Base-by-base conservation (phyloP, 1,140 invertebrate species). In the Thaumetopoea pityocampa region DNA sequence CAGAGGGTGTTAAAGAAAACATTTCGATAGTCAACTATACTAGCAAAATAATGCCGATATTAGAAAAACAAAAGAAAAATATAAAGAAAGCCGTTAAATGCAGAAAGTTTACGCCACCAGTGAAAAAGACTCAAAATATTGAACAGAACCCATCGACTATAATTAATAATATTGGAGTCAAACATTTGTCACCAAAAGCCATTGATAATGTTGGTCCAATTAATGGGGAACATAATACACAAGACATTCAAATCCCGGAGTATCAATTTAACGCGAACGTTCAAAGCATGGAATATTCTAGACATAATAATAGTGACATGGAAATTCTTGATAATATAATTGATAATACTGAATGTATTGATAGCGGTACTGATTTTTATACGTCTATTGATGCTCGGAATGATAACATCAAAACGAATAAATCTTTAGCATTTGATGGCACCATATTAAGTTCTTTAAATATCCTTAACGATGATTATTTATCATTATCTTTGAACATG, bases 361-460 rank as follows among this genome's bases (percentile, higher is more conserved):
- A n/a, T n/a, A n/a, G n/a, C n/a, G n/a, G n/a, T n/a, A n/a, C n/a
- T n/a, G n/a, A n/a, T n/a, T n/a, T n/a, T n/a, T n/a, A n/a, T n/a
- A n/a, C n/a, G n/a, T n/a, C n/a, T n/a, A n/a, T n/a, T n/a, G n/a
- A n/a, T n/a, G n/a, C n/a, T n/a, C n/a, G n/a, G n/a, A n/a, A n/a
- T n/a, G n/a, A n/a, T n/a, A n/a, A n/a, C n/a, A n/a, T n/a, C n/a
- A n/a, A n/a, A n/a, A n/a, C n/a, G n/a, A n/a, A n/a, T n/a, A n/a
- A n/a, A n/a, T n/a, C n/a, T n/a, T n/a, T n/a, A n/a, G n/a, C n/a
- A n/a, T 37, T 71, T 32, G 48, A 59, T 5, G 58, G 62, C 29
- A 4, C 68, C 4, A 54, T 78, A 44, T 65, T 60, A 5, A 49
- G 47, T 28, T 64, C 68, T 5, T 35, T 66, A 9, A 68, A 71